Evolutionary conservation across 2,113 vertebrate genomes (phyloP).

Genomic region (Odocoileus hemionus): DNA sequence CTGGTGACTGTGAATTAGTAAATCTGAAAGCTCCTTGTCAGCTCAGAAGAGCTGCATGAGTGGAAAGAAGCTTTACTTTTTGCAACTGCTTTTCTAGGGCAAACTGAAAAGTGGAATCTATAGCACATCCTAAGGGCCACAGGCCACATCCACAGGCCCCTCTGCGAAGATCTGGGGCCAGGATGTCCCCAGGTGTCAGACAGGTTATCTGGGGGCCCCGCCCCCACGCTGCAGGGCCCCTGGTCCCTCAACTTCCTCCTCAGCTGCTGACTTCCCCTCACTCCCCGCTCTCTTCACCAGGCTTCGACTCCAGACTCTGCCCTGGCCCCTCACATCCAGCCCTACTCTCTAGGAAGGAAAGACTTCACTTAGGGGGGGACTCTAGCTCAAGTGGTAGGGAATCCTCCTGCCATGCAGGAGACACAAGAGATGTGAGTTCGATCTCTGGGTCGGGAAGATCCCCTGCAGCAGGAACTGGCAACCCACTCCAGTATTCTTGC

Average conservation of each 20-base stretch:
- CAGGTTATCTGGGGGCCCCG: not conserved
- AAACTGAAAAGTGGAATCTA: not conserved
- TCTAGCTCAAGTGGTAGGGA: not conserved
- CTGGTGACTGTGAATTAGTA: not conserved
- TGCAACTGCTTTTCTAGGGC: not conserved
- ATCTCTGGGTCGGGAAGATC: not conserved
- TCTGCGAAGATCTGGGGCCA: not conserved
- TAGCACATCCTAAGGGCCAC: not conserved
- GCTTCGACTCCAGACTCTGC: not conserved
- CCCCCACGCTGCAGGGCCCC: not conserved
- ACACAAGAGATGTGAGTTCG: not conserved
- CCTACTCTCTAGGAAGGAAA: not conserved
- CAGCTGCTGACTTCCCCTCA: not conserved
- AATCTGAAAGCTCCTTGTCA: constrained; percentile 6
- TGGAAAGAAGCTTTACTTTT: not conserved
- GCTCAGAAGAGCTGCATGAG: not conserved
- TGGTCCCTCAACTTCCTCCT: not conserved
- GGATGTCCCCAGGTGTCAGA: not conserved
- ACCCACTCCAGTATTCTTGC: not conserved
- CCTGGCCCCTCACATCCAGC: not conserved
- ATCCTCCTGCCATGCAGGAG: not conserved
- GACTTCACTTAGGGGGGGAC: not conserved
- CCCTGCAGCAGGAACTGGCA: not conserved
- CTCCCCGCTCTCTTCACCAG: not conserved
- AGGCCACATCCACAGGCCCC: not conserved